Evolutionary conservation across 30 jellyfish, hydroid and myxozoan species (phyloP), one percentile per base, ranked within the genome.

Genomic region (Aurelia sp.): DNA sequence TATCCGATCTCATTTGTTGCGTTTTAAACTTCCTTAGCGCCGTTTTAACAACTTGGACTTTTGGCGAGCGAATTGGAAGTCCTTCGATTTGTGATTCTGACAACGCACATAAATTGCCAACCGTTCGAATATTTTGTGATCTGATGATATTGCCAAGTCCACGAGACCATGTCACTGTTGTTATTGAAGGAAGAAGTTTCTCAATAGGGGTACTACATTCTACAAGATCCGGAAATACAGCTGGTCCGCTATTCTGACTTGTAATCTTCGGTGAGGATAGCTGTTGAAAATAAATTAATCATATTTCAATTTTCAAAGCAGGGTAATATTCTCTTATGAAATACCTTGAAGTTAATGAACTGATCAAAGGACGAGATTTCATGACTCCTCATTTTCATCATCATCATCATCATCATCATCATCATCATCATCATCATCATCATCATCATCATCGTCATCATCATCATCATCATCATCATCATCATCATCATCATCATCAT

Each of bases 51-150:
- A 88, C 90, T 4, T 18, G 51, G 15, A 93, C 95, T 83, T 92
- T 92, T 6, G 98, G 98, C 1, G 98, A 85, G 19, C 98, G 97
- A 20, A 93, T 88, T 16, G 98, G 98, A n/a, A 93, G 91, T 16
- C 78, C 63, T 74, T 93, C 96, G 16, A 93, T 88, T 51, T 93
- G 98, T 12, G 74, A 31, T 57, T 88, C 97, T 31, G 97, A 79
- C 72, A 93, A 79, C 5, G 97, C 92, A 51, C 96, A 80, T 2
- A 93, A 74, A 57, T 93, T 80, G 27, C 98, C 98, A 18, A 93
- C 82, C 15, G 98, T 93, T 38, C 76, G 87, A 51, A 93, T 93
- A 61, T 93, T 93, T 59, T 88, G 98, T 41, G 98, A 97, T 27
- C 98, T 90, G 62, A 93, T 88, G 13, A 93, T 27, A 78, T 93